These are phyloP conservation scores for Phataginus tetradactyla DNA, from an alignment of 2,797 vertebrate species.

Conservation along the genomic window DNA sequence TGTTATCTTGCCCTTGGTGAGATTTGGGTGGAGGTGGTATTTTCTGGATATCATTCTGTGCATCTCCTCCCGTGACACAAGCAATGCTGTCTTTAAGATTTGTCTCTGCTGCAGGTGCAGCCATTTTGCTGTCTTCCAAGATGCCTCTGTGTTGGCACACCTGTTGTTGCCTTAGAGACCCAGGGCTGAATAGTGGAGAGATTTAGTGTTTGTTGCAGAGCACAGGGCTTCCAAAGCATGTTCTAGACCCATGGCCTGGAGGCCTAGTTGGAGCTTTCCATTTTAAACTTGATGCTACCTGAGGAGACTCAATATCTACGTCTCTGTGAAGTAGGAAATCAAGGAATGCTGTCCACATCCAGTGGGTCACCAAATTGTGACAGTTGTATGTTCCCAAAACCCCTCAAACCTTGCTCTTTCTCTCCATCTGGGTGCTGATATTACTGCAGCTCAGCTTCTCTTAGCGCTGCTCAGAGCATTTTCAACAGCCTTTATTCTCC, in stretches of 20 bases:
- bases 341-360: not conserved
- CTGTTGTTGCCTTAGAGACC: not conserved
- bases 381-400: not conserved
- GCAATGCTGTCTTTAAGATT: not conserved
- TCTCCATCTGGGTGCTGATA: not conserved
- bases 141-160: not conserved
- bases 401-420: not conserved
- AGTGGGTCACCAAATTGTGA: not conserved
- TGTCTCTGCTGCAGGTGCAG: not conserved
- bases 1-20: not conserved
- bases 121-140: not conserved
- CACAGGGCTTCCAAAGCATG: not conserved
- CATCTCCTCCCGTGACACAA: not conserved
- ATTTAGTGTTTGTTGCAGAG: not conserved
- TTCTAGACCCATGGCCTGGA: not conserved
- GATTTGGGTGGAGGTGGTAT: not conserved
- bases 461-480: not conserved
- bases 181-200: not conserved
- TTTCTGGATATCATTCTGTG: not conserved
- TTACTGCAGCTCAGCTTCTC: not conserved
- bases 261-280: not conserved
- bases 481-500: not conserved
- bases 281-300: not conserved
- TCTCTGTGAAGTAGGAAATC: not conserved
- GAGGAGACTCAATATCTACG: not conserved